Evolutionary conservation across 64 coral and sea anemone genomes (phyloP), one percentile per base, ranked within the genome.

Genomic region (Porites australiensis): DNA sequence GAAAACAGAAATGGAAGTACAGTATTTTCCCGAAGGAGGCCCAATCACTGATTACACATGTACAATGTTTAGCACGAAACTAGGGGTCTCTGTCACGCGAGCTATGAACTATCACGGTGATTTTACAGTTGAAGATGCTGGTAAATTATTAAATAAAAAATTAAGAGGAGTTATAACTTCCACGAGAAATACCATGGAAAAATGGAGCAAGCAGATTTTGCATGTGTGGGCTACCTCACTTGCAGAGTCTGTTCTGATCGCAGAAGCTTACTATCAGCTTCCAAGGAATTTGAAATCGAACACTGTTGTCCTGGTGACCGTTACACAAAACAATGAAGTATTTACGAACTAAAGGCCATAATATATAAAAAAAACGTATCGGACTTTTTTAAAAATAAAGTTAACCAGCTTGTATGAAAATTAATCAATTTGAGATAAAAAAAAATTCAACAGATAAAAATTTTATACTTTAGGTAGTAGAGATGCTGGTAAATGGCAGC

Each of bases 31-130:
- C 7, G 44, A 87, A 13, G 95, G 95, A 2, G 95, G 95, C 10
- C 46, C 92, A 13, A 94, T 97, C 2, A 97, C 95, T 47, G 95
- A 97, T 70, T 97, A 97, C 68, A 94, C 95, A 4, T 97, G 95
- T 37, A 89, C 44, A 27, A 69, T 97, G 66, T 97, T 97, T 59
- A 93, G 88, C 8, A 83, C 90, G 49, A 94, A 59, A 13, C 79
- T 97, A 21, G 95, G 92, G 13, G 93, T 97, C 23, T 97, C 95
- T 5, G 95, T 97, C 47, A 97, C 95, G 47, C 80, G 95, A 54
- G 95, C 95, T 0, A 97, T 97, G 92, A 97, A 94, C 74, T 97
- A 82, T 79, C 83, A 83, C 8, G 95, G 95, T 49, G 79, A 97
- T 15, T 97, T 97, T 66, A 97, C 92, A 13, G 11, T 88, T 8